A percentile compares a stretch with the other conserved stretches of the same genome.
Evolutionary conservation across 1,140 invertebrate species (phyloP).

Genomic region (Portunus trituberculatus): DNA sequence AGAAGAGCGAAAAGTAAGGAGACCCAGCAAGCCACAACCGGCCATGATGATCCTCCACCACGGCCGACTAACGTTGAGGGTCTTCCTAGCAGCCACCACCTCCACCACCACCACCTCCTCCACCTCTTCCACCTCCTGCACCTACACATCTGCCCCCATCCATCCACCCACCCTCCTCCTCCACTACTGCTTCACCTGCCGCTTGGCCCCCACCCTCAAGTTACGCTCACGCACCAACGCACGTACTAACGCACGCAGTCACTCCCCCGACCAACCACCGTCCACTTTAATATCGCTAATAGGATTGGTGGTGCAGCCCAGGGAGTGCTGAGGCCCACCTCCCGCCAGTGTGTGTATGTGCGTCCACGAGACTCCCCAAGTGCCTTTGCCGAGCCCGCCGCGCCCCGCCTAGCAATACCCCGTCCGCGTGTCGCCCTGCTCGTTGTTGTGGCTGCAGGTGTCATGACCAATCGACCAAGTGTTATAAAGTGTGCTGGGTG

Average conservation of each 20-base stretch:
- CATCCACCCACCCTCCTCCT: too few relatives aligned
- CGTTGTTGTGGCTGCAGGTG: background rate
- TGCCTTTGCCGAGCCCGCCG: constrained; percentile 31
- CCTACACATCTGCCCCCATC: too few relatives aligned
- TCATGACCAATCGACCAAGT: background rate
- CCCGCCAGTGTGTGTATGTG: constrained; percentile 28
- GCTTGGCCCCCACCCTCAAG: background rate
- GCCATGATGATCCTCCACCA: background rate
- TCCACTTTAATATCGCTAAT: constrained; percentile 70
- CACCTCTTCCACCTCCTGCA: background rate
- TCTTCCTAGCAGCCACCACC: background rate
- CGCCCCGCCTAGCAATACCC: background rate
- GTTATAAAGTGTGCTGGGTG: background rate
- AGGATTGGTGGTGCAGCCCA: constrained; percentile 67
- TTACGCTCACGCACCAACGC: constrained; percentile 4
- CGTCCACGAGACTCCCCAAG: background rate
- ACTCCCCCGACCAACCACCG: constrained; percentile 34
- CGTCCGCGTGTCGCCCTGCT: background rate
- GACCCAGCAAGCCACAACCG: background rate
- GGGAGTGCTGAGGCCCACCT: constrained; percentile 58
- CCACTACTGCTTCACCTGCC: background rate
- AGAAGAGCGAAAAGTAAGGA: background rate
- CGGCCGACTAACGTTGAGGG: constrained; percentile 6
- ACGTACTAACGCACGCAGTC: constrained; percentile 47
- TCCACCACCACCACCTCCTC: background rate